Base-by-base conservation (phyloP, 2,113 vertebrate genomes). In the Anseranas semipalmata region DNA sequence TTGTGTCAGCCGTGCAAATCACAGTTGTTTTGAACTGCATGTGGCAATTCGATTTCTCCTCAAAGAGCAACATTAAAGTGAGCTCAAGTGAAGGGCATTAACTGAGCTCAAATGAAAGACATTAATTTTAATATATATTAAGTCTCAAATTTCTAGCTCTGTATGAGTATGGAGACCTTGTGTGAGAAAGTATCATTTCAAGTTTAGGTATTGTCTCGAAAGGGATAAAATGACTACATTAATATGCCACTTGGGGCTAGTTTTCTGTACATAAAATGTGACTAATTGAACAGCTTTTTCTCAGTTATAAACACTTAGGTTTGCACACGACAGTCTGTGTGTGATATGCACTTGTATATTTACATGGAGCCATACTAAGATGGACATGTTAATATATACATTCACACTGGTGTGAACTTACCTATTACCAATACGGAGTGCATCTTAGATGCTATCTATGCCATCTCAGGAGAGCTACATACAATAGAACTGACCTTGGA, bases 241-340 rank as follows among this genome's bases (percentile, higher is more conserved):
- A 32, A 63, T 83, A 12, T 93, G 71, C 53, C 78, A 32, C 67
- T 94, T 74, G 45, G 39, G 77, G 71, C 27, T 76, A 52, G 67
- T 87, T 96, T 93, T 80, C 89, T 89, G 91, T 62, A 41, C 63
- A 67, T n/a, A 66, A 62, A 92, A 73, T 75, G 37, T 87, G 60
- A 66, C 48, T n/a, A 68, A 88, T 48, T 39, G 76, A 89, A 58
- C 86, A 91, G 66, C 55, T 92, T 95, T 90, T 83, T 46, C 62
- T 82, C 58, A 21, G 30, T 55, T 87, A 30, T 15, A 85, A 87
- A 59, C 58, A 83, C 53, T 92, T 76, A 68, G 71, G 58, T 43
- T 70, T 79, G 86, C 88, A 43, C 28, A 27, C 22, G 79, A 73
- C 37, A 60, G 32, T 73, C 73, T 95, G 55, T 86, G 25, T 85